Evolutionary conservation across 2,797 vertebrate genomes (phyloP).

Genomic region (Phrynocephalus guinanensis): DNA sequence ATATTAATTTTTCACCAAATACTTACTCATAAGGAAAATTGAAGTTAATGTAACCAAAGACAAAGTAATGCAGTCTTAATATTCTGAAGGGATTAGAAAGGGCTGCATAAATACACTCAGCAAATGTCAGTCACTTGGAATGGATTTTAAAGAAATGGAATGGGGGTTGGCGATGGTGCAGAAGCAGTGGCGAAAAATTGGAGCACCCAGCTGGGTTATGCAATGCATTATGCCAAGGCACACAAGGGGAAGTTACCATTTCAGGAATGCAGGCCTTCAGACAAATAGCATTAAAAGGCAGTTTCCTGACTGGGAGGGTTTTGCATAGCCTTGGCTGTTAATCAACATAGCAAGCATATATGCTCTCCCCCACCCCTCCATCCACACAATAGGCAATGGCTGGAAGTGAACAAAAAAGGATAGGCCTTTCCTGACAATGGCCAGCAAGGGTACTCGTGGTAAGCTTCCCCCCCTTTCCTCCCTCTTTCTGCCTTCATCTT

Average conservation of each 20-base stretch:
- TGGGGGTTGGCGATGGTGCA: neutral
- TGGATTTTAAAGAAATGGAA: constrained; percentile 74
- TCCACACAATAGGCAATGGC: neutral
- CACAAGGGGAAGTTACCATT: constrained; percentile 63
- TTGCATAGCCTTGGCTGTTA: neutral
- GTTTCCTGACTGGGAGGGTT: neutral
- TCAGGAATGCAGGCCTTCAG: constrained; percentile 48
- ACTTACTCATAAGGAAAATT: constrained; percentile 84
- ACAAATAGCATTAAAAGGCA: constrained; percentile 14
- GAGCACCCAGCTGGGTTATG: constrained; percentile 31
- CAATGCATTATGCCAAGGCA: constrained; percentile 52
- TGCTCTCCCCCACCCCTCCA: neutral
- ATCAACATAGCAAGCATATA: neutral
- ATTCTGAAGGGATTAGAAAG: constrained; percentile 81
- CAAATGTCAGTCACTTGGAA: constrained; percentile 78
- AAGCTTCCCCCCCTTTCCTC: neutral
- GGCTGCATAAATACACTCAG: constrained; percentile 75
- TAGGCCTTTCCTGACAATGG: neutral
- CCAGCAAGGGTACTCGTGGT: neutral
- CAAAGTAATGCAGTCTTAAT: constrained; percentile 80
- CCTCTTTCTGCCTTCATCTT: neutral
- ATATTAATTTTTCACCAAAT: constrained; percentile 86
- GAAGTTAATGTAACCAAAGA: constrained; percentile 84
- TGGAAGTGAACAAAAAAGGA: neutral
- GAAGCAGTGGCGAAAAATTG: constrained; percentile 56